A percentile compares a stretch with the other conserved stretches of the same genome.
These are phyloP conservation scores for Aporophyla lueneburgensis DNA, from an alignment of 2,888 invertebrate species.

Conservation along the genomic window DNA sequence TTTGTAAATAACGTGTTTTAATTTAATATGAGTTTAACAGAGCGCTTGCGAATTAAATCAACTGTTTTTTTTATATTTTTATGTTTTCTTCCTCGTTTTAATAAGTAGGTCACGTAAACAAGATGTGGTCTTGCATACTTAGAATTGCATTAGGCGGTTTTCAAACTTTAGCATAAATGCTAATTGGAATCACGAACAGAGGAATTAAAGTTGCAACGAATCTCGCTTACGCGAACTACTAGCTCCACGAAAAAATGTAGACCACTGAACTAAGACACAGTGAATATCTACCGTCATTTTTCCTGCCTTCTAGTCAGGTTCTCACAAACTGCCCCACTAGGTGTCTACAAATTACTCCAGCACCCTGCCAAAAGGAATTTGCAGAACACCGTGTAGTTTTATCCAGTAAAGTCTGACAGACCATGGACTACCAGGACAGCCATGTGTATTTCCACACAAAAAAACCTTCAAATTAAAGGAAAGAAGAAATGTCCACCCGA, in stretches of 20 bases:
- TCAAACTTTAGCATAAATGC: neutral
- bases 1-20: slow-evolving; percentile 36
- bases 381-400: neutral
- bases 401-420: neutral
- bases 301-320: neutral
- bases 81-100: slow-evolving; percentile 7
- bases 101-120: slow-evolving; percentile 20
- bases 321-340: neutral
- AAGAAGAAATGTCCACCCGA: neutral
- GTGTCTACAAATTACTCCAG: neutral
- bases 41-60: slow-evolving; percentile 22
- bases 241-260: neutral
- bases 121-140: slow-evolving; percentile 26
- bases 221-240: neutral
- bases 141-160: neutral
- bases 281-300: neutral
- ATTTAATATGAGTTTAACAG: slow-evolving; percentile 24
- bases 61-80: slow-evolving; percentile 22
- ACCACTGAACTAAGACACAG: slow-evolving; percentile 1
- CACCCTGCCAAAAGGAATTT: neutral
- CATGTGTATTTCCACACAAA: neutral
- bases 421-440: neutral
- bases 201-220: slow-evolving; percentile 6
- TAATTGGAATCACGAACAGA: slow-evolving; percentile 9
- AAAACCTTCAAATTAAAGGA: neutral